phyloP scores from a whole-genome alignment of 1,140 invertebrate genomes.

The Hormaphis cornu region DNA sequence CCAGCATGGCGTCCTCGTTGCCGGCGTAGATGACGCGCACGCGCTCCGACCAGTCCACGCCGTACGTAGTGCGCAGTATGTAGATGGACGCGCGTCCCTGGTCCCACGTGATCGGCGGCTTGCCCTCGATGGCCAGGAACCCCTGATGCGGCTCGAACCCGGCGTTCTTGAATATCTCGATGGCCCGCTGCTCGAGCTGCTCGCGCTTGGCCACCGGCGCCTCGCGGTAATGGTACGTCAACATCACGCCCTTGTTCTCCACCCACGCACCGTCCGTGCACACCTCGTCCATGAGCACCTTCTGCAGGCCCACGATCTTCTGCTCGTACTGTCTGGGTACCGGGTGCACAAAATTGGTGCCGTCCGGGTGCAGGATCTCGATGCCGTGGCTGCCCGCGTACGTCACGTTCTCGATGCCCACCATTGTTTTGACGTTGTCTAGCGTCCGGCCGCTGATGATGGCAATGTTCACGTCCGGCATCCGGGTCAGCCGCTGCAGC shows the following conservation, averaged over 20 bases:
- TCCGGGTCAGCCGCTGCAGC: slow-evolving; percentile 70
- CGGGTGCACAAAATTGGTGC: slow-evolving; percentile 80
- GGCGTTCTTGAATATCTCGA: slow-evolving; percentile 59
- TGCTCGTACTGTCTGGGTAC: slow-evolving; percentile 77
- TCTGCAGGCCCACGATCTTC: slow-evolving; percentile 66
- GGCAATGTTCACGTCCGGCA: slow-evolving; percentile 78
- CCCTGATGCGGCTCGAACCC: slow-evolving; percentile 68
- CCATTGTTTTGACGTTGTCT: slow-evolving; percentile 80
- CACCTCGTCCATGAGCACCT: slow-evolving; percentile 71
- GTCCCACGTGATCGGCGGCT: slow-evolving; percentile 82
- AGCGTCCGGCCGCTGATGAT: slow-evolving; percentile 79
- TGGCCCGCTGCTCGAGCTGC: slow-evolving; percentile 57
- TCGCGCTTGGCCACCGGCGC: slow-evolving; percentile 57
- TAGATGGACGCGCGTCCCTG: slow-evolving; percentile 83
- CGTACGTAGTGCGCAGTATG: slow-evolving; percentile 77
- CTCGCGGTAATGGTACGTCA: slow-evolving; percentile 83
- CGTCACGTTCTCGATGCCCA: slow-evolving; percentile 79
- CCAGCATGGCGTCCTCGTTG: slow-evolving; percentile 84
- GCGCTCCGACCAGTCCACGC: slow-evolving; percentile 81
- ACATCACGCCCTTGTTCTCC: slow-evolving; percentile 76
- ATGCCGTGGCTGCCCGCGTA: slow-evolving; percentile 85
- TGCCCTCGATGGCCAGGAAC: slow-evolving; percentile 78
- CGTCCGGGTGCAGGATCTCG: slow-evolving; percentile 80
- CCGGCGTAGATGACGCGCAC: slow-evolving; percentile 84
- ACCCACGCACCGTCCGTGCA: slow-evolving; percentile 83